Evolutionary conservation across 2,113 vertebrate genomes (phyloP), one percentile per base, ranked within the genome.

Genomic region (Barnardius zonarius): DNA sequence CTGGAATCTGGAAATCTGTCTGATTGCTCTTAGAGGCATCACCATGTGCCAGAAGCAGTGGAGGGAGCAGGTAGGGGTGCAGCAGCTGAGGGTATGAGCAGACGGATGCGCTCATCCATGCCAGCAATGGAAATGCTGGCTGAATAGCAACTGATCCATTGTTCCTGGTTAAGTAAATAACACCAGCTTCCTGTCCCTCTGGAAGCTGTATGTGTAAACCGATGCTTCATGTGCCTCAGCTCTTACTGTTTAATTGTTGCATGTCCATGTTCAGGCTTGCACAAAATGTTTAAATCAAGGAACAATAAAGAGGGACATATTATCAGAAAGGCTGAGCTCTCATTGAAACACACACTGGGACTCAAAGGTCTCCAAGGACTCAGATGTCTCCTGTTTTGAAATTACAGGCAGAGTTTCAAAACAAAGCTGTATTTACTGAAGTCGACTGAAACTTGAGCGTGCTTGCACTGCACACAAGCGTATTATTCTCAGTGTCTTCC

Each of bases 1-100:
- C 79, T 94, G 88, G 85, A 86, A 96, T 74, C 90, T 96, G 83
- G 63, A 97, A 90, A 93, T 90, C 85, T 87, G 37, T 88, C 55
- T 70, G 77, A 63, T 81, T 63, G 82, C 70, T 87, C 44, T 48
- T 83, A n/a, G 72, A 96, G 82, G 63, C 75, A 90, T 46, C 90
- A 41, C 7, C 49, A 41, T 85, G 48, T n/a, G 90, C 95, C 88
- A 83, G 90, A 86, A 79, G 88, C 80, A 57, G 54, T 4, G 80
- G 24, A 85, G 54, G 57, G 79, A 88, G 82, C 85, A 96, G 96
- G 90, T 90, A 90, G 79, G 91, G 51, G 64, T 68, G 88, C 83
- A 94, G 91, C 43, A 84, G 73, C 73, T 9, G 80, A 78, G 83
- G 37, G 28, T 59, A 75, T 22, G 83, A 92, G 64, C 64, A 78